Evolutionary conservation across 2,113 vertebrate genomes (phyloP).

Genomic region (Gnathonemus echidnorhynchus): DNA sequence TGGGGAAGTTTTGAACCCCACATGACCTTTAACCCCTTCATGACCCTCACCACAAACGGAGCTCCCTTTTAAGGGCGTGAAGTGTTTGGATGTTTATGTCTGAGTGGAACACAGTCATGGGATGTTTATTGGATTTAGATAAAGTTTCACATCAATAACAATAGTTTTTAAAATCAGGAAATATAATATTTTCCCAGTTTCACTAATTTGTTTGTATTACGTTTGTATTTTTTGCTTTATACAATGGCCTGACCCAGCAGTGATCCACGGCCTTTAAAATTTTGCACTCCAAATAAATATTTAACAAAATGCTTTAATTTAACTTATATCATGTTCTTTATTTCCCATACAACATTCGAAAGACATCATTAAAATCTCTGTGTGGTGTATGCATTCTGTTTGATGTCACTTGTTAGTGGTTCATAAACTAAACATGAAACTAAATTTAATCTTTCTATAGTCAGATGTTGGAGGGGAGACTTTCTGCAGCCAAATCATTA

Average conservation of each 20-base stretch:
- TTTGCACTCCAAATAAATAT: background rate
- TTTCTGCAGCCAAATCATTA: constrained; percentile 1
- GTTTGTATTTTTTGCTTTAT: background rate
- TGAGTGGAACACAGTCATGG: background rate
- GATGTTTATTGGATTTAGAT: background rate
- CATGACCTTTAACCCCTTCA: background rate
- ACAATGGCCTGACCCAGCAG: background rate
- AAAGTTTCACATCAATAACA: background rate
- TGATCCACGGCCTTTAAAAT: background rate
- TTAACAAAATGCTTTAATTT: background rate
- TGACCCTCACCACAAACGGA: background rate
- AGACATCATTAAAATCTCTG: background rate
- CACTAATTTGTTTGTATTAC: background rate
- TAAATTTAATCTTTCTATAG: background rate
- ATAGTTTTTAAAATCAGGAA: background rate
- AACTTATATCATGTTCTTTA: background rate
- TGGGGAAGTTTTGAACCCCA: background rate
- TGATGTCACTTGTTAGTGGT: background rate
- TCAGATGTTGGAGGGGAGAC: background rate
- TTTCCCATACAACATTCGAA: background rate
- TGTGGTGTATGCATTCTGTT: background rate
- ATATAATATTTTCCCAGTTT: background rate
- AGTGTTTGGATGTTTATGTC: background rate
- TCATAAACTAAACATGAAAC: background rate
- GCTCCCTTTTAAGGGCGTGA: background rate